phyloP scores from a whole-genome alignment of 2,797 vertebrate genomes.

The Pantherophis alleghaniensis region DNA sequence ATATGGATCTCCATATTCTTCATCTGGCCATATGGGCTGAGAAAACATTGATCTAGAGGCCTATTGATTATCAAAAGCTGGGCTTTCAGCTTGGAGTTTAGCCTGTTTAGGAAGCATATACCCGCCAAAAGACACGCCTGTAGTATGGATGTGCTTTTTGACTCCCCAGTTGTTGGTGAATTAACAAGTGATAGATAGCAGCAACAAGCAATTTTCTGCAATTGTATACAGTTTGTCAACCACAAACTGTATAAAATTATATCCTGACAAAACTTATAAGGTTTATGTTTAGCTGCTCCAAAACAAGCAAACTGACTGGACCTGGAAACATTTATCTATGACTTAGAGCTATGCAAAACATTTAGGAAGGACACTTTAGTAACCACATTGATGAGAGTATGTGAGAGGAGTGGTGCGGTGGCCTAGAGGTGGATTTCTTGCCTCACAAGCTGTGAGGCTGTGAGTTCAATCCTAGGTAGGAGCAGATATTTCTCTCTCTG shows the following conservation, averaged over 20 bases:
- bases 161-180: background rate
- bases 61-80: background rate
- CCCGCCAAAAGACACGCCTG: background rate
- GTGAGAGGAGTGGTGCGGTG: too few relatives aligned
- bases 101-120: background rate
- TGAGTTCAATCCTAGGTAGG: too few relatives aligned
- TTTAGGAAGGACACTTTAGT: background rate
- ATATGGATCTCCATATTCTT: background rate
- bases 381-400: background rate
- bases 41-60: background rate
- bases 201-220: background rate
- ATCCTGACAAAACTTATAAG: background rate
- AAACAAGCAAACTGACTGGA: background rate
- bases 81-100: background rate
- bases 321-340: background rate
- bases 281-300: background rate
- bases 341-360: background rate
- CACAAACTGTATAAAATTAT: background rate
- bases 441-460: too few relatives aligned
- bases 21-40: background rate
- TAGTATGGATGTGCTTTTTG: background rate
- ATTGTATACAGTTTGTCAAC: background rate
- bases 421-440: too few relatives aligned
- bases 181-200: background rate
- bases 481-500: too few relatives aligned